Percentiles rank a stretch among this genome's conserved stretches.
phyloP scores from a whole-genome alignment of 2,888 invertebrate species.

The Chrysotoxum bicinctum region DNA sequence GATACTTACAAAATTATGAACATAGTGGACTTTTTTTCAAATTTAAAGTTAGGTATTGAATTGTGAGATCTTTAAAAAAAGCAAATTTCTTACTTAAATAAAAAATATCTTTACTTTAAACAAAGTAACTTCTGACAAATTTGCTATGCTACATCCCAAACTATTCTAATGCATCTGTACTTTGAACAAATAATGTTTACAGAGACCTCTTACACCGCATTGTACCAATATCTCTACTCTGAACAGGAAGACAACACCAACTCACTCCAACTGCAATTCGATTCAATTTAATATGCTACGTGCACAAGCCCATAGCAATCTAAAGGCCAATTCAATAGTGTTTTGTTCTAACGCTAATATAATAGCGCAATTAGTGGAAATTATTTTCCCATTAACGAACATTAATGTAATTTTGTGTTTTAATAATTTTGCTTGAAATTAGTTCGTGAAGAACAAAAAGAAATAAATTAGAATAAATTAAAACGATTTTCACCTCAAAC shows the following conservation, averaged over 20 bases:
- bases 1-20: too few species aligned
- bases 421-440: conserved; percentile 22
- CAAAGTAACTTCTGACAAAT: neutral
- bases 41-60: too few species aligned
- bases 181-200: neutral
- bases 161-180: neutral
- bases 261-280: conserved; percentile 26
- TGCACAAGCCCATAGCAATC: neutral
- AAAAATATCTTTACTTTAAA: too few species aligned
- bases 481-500: conserved; percentile 41
- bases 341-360: conserved; percentile 10
- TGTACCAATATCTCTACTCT: neutral
- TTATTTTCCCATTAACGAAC: conserved; percentile 65
- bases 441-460: conserved; percentile 12
- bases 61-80: too few species aligned
- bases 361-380: conserved; percentile 65
- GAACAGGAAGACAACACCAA: neutral
- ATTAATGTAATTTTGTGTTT: conserved; percentile 44
- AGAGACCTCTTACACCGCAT: conserved; percentile 13
- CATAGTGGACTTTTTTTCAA: too few species aligned
- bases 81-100: too few species aligned
- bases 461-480: conserved; percentile 2
- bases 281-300: conserved; percentile 52
- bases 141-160: neutral
- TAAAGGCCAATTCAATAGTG: neutral